These are phyloP conservation scores for Gephyroberyx darwinii DNA, from an alignment of 2,797 vertebrate genomes.

Conservation along the genomic window DNA sequence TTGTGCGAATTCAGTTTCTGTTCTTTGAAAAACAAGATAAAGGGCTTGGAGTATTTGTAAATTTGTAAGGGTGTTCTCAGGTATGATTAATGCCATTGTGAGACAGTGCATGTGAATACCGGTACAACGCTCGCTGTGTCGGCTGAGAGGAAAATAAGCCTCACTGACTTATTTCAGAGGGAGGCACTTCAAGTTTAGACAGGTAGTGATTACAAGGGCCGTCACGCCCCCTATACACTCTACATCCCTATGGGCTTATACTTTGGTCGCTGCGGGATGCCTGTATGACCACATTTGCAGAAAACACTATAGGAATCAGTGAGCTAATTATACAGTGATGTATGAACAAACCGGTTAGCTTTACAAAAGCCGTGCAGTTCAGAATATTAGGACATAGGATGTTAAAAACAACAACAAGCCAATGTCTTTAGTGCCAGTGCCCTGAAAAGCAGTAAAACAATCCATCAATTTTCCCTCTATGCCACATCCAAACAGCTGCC, in stretches of 20 bases:
- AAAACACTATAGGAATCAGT: neutral
- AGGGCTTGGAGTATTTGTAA: slow-evolving; percentile 54
- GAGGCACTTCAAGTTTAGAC: slow-evolving; percentile 45
- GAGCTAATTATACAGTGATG: neutral
- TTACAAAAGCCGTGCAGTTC: slow-evolving; percentile 10
- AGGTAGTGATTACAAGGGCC: slow-evolving; percentile 51
- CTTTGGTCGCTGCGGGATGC: slow-evolving; percentile 26
- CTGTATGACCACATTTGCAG: slow-evolving; percentile 7
- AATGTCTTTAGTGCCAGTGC: slow-evolving; percentile 21
- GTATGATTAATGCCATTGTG: slow-evolving; percentile 40
- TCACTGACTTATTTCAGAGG: slow-evolving; percentile 24
- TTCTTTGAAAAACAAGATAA: slow-evolving; percentile 47
- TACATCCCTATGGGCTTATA: slow-evolving; percentile 14
- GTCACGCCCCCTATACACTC: neutral
- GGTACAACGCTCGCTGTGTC: slow-evolving; percentile 15
- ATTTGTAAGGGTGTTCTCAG: slow-evolving; percentile 27
- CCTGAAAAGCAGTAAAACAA: slow-evolving; percentile 5
- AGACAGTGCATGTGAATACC: slow-evolving; percentile 35
- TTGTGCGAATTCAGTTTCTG: slow-evolving; percentile 48
- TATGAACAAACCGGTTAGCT: slow-evolving; percentile 7
- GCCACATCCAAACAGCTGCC: slow-evolving; percentile 32
- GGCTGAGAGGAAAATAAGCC: slow-evolving; percentile 36
- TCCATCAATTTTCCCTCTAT: slow-evolving; percentile 19
- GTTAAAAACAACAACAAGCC: neutral
- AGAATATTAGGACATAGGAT: slow-evolving; percentile 12